phyloP scores from a whole-genome alignment of 2,888 invertebrate species.

The Drosophila mettleri region DNA sequence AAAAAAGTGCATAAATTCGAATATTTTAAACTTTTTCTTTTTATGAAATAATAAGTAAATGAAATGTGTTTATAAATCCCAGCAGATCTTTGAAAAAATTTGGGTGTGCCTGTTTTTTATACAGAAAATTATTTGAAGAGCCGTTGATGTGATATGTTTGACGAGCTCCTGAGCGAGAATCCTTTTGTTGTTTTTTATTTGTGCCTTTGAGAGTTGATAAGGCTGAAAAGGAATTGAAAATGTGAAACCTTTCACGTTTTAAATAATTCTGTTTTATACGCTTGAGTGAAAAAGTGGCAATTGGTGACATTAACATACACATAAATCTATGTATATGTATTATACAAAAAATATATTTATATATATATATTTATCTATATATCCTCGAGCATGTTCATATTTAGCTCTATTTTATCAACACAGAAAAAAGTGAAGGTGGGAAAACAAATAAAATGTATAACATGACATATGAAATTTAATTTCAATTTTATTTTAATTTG shows the following conservation, averaged over 20 bases:
- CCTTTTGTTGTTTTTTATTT: neutral
- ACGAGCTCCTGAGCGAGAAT: no score
- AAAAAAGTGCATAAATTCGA: no score
- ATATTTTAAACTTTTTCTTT: no score
- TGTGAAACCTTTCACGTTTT: neutral
- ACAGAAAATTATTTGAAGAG: neutral
- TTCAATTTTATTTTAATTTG: constrained; percentile 34
- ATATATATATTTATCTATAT: neutral
- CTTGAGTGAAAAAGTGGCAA: constrained; percentile 1
- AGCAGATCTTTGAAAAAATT: no score
- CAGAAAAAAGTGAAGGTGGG: neutral
- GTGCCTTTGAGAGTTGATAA: neutral
- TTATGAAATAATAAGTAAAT: no score
- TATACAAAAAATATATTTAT: neutral
- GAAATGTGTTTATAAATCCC: no score
- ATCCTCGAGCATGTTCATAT: neutral
- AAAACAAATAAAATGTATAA: constrained; percentile 11
- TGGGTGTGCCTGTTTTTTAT: no score
- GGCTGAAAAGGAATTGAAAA: constrained; percentile 3
- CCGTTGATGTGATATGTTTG: neutral
- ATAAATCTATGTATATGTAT: no score
- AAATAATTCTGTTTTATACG: constrained; percentile 1
- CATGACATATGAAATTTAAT: constrained; percentile 39
- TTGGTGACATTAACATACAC: neutral
- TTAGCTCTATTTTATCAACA: neutral